Evolutionary conservation across 2,113 vertebrate genomes (phyloP).

Genomic region (Anser brachyrhynchus): DNA sequence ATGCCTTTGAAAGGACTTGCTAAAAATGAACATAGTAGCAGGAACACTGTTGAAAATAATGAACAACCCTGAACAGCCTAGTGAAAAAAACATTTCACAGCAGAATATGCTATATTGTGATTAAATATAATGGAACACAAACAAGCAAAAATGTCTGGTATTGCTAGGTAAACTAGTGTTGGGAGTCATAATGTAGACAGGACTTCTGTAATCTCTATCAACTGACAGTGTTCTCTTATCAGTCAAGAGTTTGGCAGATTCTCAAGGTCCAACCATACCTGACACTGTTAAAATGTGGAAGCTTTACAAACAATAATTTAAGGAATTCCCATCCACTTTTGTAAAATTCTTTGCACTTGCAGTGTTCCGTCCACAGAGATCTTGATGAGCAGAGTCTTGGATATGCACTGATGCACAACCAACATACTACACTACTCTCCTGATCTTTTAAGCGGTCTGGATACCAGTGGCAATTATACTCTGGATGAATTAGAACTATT

Average conservation of each 20-base stretch:
- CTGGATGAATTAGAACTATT: not conserved
- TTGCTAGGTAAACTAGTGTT: not conserved
- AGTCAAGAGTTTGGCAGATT: not conserved
- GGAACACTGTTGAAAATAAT: not conserved
- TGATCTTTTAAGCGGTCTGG: not conserved
- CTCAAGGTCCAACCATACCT: not conserved
- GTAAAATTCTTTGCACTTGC: not conserved
- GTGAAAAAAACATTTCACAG: not conserved
- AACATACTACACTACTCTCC: fast-evolving
- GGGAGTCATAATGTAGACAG: not conserved
- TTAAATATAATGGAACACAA: not conserved
- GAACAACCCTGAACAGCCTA: not conserved
- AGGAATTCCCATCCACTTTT: not conserved
- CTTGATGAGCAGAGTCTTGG: not conserved
- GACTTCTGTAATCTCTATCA: not conserved
- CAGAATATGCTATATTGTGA: not conserved
- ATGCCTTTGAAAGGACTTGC: not conserved
- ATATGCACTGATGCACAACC: not conserved
- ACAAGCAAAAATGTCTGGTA: not conserved
- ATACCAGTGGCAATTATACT: not conserved
- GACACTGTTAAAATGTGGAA: not conserved
- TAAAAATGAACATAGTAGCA: not conserved
- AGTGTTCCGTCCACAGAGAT: not conserved
- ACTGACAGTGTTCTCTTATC: not conserved
- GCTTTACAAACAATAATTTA: not conserved